phyloP scores from a whole-genome alignment of 2,113 vertebrate genomes.

The human region DNA sequence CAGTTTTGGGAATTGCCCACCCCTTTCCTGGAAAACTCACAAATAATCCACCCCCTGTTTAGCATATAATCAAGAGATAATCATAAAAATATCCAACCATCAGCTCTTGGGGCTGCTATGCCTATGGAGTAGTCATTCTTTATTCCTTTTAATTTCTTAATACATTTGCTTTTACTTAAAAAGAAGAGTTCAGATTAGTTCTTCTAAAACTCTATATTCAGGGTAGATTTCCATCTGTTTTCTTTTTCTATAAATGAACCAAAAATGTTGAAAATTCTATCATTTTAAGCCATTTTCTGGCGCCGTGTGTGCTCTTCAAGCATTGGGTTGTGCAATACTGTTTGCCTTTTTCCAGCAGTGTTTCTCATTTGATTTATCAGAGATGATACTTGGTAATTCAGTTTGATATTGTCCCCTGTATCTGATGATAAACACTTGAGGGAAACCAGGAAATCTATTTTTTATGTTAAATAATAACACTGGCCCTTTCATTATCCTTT shows the following conservation, averaged over 20 bases:
- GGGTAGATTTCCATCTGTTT: not conserved
- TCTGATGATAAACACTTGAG: slow-evolving; percentile 73
- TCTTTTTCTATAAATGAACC: not conserved
- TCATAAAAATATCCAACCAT: too few species aligned
- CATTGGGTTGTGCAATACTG: not conserved
- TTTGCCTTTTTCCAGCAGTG: not conserved
- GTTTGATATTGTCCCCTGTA: slow-evolving; percentile 66
- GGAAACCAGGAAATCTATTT: slow-evolving; percentile 73
- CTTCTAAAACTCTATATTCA: not conserved
- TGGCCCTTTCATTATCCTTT: slow-evolving; percentile 68
- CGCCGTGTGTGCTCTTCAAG: not conserved
- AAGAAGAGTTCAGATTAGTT: not conserved
- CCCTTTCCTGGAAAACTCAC: too few species aligned
- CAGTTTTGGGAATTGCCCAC: too few species aligned
- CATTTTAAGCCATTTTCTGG: not conserved
- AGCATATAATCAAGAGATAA: too few species aligned
- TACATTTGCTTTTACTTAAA: too few species aligned
- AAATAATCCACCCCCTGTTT: too few species aligned
- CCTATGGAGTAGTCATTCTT: too few species aligned
- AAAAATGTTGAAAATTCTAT: not conserved
- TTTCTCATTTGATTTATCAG: slow-evolving; percentile 72
- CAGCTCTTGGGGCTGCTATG: too few species aligned
- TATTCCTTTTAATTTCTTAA: too few species aligned
- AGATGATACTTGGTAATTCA: slow-evolving; percentile 74
- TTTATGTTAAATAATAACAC: slow-evolving; percentile 75